Evolutionary conservation across 1,140 invertebrate species (phyloP).

Genomic region (Nixonia krombeini): DNA sequence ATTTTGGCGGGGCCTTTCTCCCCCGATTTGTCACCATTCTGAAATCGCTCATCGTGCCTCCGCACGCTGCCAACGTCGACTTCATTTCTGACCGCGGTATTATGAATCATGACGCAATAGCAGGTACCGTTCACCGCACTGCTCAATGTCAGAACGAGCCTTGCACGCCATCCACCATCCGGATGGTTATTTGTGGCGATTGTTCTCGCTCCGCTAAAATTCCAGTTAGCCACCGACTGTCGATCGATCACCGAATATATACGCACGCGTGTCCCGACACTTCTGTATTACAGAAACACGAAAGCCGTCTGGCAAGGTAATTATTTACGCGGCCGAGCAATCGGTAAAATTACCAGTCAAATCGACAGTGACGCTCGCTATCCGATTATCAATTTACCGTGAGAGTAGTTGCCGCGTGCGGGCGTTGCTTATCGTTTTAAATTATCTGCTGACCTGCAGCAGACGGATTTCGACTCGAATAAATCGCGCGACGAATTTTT

Average conservation of each 20-base stretch:
- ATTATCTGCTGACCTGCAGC: conserved; percentile 24
- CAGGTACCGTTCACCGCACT: conserved; percentile 39
- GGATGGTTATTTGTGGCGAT: conserved; percentile 53
- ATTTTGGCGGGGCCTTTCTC: too few relatives aligned
- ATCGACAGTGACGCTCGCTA: conserved; percentile 25
- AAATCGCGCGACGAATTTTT: conserved; percentile 34
- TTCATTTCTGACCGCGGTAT: conserved; percentile 54
- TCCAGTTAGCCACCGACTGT: conserved; percentile 19
- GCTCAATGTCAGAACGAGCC: conserved; percentile 35
- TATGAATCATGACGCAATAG: conserved; percentile 53
- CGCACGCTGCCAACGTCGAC: conserved; percentile 19
- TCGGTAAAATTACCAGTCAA: conserved; percentile 27
- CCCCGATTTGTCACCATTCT: conserved; percentile 21
- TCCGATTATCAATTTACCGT: conserved; percentile 33
- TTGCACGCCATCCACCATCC: conserved; percentile 29
- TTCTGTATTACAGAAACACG: not conserved
- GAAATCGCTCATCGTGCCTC: conserved; percentile 24
- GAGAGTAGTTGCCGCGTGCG: conserved; percentile 3
- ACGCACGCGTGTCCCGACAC: conserved; percentile 4
- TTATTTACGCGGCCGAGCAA: conserved; percentile 17
- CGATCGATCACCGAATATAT: conserved; percentile 21
- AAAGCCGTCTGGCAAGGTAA: conserved; percentile 11
- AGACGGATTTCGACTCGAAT: conserved; percentile 37
- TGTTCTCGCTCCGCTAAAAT: conserved; percentile 40
- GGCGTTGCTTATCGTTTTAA: conserved; percentile 40